Evolutionary conservation across 2,797 vertebrate genomes (phyloP), one percentile per base, ranked within the genome.

Genomic region (Poecilia velifera): DNA sequence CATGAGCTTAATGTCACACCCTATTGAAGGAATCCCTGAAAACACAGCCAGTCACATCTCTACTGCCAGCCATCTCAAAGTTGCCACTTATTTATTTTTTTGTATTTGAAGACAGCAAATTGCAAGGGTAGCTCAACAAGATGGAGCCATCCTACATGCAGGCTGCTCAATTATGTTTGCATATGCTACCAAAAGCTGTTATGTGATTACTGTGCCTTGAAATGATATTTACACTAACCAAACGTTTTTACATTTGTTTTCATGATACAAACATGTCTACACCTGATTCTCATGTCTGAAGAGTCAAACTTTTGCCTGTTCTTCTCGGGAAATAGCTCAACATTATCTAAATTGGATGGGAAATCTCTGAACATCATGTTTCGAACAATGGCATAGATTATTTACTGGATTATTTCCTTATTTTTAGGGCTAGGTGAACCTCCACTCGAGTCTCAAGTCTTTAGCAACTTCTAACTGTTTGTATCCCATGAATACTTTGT

Each of bases 1-100:
- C 89, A 84, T 93, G 87, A 84, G 86, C 86, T 89, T 90, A 91
- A 84, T 89, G 88, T 91, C 91, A 84, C 84, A 83, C 77, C 74
- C 77, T 87, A 80, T 90, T 90, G 85, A 77, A 80, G 77, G 73
- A 82, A 20, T 41, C 18, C 36, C 20, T 25, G 20, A 86, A 86
- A 86, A 82, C 73, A 28, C 20, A 51, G 7, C 43, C 74, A 72
- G 46, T 36, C 10, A 7, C 77, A 28, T 86, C 45, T 46, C 76
- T 22, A 49, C 72, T 64, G 59, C 55, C 64, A 68, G 73, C 14
- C 18, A 77, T 73, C 72, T 80, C 77, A 36, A 45, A 73, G 51
- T 76, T 66, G 43, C 31, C 39, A 64, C 49, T 45, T 28, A 18
- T 57, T 43, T 41, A 41, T 57, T 2, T 16, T 34, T 2, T 36